A percentile compares a stretch with the other conserved stretches of the same genome.
These are phyloP conservation scores for Heteractis magnifica DNA, from an alignment of 92 coral and sea anemone species.

Conservation along the genomic window DNA sequence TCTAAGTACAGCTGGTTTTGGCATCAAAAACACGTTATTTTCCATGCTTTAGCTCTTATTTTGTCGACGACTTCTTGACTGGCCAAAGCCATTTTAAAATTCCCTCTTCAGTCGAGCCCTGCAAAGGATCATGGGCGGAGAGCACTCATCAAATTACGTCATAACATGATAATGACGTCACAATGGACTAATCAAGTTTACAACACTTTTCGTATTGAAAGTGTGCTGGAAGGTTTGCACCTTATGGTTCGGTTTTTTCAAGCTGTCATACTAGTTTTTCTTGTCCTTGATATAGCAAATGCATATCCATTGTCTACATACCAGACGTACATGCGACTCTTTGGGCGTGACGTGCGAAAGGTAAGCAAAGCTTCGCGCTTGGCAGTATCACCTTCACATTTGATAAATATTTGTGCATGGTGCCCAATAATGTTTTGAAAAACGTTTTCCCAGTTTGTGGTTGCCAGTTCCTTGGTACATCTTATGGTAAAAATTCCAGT, in stretches of 20 bases:
- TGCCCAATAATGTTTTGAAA: too few species aligned
- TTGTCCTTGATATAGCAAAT: not conserved
- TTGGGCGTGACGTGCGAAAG: constrained; percentile 27
- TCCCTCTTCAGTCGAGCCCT: not conserved
- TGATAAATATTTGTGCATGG: too few species aligned
- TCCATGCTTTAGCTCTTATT: not conserved
- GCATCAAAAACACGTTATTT: not conserved
- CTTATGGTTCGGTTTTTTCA: constrained; percentile 1
- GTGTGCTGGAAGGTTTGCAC: not conserved
- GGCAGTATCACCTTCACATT: too few species aligned
- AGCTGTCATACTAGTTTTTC: constrained; percentile 1
- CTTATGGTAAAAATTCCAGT: too few species aligned
- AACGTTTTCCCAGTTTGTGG: too few species aligned
- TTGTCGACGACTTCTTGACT: not conserved
- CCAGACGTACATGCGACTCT: constrained; percentile 10
- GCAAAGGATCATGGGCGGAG: constrained; percentile 10
- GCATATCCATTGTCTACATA: constrained; percentile 7
- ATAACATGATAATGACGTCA: constrained; percentile 10
- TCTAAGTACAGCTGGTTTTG: too few species aligned
- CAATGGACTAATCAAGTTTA: too few species aligned
- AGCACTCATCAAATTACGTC: not conserved
- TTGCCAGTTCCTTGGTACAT: too few species aligned
- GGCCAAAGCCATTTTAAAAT: not conserved
- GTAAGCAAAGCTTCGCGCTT: not conserved
- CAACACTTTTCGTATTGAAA: not conserved